These are phyloP conservation scores for Entomobrya proxima DNA, from an alignment of 2,888 invertebrate species.

Conservation along the genomic window DNA sequence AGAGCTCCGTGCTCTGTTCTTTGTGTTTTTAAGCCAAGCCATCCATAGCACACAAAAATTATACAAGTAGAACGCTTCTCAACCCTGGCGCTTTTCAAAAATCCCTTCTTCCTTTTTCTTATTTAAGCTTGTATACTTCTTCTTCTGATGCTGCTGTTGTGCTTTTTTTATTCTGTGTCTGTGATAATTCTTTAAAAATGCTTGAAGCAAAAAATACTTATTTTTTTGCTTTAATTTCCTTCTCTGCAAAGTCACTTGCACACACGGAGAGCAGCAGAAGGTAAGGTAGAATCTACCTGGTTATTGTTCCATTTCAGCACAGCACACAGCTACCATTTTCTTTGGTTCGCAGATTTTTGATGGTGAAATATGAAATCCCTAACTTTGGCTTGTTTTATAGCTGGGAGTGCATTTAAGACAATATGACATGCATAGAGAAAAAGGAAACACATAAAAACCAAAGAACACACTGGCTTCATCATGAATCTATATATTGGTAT, in stretches of 20 bases:
- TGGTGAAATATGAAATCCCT: conserved; percentile 6
- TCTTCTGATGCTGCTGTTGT: background rate
- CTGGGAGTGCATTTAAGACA: background rate
- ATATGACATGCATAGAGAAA: too few relatives aligned
- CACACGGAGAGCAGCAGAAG: too few relatives aligned
- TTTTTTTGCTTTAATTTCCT: conserved; percentile 42
- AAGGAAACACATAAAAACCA: too few relatives aligned
- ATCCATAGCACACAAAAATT: conserved; percentile 30
- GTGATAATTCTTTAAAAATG: conserved; percentile 16
- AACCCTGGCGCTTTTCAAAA: background rate
- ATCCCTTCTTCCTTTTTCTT: background rate
- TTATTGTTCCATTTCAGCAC: too few relatives aligned
- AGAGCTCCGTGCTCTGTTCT: background rate
- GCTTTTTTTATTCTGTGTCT: conserved; percentile 21
- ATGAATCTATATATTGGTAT: too few relatives aligned
- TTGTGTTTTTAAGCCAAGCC: conserved; percentile 24
- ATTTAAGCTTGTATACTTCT: too few relatives aligned
- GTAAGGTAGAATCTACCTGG: too few relatives aligned
- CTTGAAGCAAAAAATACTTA: background rate
- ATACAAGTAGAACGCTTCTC: background rate
- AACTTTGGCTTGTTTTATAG: background rate
- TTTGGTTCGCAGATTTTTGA: background rate
- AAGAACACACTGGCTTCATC: too few relatives aligned
- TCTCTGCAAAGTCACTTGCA: conserved; percentile 15
- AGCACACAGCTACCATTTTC: background rate